Evolutionary conservation across 2,113 vertebrate genomes (phyloP).

Genomic region (Brienomyrus longianalis): DNA sequence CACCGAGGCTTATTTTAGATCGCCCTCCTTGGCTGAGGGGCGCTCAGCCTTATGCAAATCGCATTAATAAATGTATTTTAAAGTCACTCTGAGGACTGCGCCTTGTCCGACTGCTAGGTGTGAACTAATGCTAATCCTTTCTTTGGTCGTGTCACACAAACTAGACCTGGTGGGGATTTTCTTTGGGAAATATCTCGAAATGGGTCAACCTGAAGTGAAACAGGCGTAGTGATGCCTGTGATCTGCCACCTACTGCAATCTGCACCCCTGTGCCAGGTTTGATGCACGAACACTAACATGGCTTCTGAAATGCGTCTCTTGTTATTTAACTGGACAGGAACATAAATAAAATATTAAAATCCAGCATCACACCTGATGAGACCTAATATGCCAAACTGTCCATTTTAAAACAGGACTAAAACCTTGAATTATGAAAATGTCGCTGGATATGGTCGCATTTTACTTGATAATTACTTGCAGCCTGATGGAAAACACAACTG

Average conservation of each 20-base stretch:
- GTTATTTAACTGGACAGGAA: neutral
- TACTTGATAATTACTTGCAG: neutral
- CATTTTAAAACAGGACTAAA: neutral
- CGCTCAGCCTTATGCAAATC: slow-evolving; percentile 69
- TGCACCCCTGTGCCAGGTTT: neutral
- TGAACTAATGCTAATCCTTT: slow-evolving; percentile 51
- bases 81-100: slow-evolving; percentile 51
- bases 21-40: slow-evolving; percentile 51
- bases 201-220: slow-evolving; percentile 9
- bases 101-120: slow-evolving; percentile 48
- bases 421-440: neutral
- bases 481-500: neutral
- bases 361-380: neutral
- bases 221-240: too few relatives aligned
- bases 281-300: neutral
- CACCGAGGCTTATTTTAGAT: slow-evolving; percentile 67
- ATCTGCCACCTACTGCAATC: too few relatives aligned
- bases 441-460: neutral
- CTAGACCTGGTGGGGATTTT: neutral
- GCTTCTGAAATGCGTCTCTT: neutral
- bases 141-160: neutral
- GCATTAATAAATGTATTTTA: slow-evolving; percentile 64
- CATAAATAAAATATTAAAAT: neutral
- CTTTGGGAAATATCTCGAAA: slow-evolving; percentile 5
- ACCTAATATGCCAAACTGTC: neutral